Evolutionary conservation across 2,888 invertebrate species (phyloP), one percentile per base, ranked within the genome.

Genomic region (Ormyrus rosae): DNA sequence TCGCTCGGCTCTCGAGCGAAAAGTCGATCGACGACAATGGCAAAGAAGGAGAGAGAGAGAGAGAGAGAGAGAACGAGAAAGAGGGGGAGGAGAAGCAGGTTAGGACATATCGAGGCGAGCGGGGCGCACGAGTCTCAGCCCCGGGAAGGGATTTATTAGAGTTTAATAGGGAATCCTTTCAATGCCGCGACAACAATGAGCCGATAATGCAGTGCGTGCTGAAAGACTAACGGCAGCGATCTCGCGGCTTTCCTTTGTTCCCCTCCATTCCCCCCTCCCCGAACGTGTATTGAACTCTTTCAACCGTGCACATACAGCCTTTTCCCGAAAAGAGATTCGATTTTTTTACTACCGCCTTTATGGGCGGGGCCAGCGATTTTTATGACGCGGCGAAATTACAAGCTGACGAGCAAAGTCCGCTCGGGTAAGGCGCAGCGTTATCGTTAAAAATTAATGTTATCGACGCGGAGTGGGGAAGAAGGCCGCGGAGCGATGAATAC

Each of bases 131-230:
- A 34, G 34, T 34, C 50, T 10, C 55, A 55, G 45, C 74, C 74
- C 65, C 71, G 70, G 48, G 19, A 55, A 56, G 65, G 65, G 73
- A 81, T 81, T 70, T 78, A 78, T 70, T 74, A 58, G 53, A 78
- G 77, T 73, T 77, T 81, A 81, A 78, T 74, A 70, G 73, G 65
- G 69, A 78, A 73, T 77, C 77, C 73, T 60, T 81, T 72, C 68
- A 65, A n/a, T 5, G 34, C 45, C n/a, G 19, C 60, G 67, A 67
- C 68, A 79, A 79, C 55, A 53, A 76, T 76, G 68, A 68, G 19
- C 73, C 55, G 68, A 69, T 79, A 73, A 68, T 73, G 55, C 63
- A 2, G 51, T 53, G 46, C 69, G 46, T 55, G 55, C 34, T 65
- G 19, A 70, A 70, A 70, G 50, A 8, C 48, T 85, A 84, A 7